Evolutionary conservation across 1,140 invertebrate species (phyloP).

Genomic region (Papilio helenus): DNA sequence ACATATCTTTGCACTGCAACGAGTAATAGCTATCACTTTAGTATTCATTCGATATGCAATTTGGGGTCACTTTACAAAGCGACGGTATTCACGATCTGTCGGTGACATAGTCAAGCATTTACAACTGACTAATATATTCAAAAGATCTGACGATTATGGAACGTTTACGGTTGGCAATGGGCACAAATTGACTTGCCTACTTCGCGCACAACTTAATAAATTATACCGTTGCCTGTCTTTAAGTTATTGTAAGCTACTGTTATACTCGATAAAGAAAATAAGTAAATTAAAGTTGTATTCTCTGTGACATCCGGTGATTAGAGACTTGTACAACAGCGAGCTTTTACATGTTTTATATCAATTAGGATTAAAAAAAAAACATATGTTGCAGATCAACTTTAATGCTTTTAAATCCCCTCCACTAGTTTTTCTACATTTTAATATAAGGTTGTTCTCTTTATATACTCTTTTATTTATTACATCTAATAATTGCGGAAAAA

Average conservation of each 20-base stretch:
- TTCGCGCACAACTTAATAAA: conserved; percentile 13
- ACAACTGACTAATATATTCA: conserved; percentile 16
- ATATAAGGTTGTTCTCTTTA: no score
- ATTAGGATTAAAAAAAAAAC: conserved; percentile 11
- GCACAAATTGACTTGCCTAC: conserved; percentile 18
- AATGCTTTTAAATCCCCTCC: background rate
- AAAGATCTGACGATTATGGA: conserved; percentile 23
- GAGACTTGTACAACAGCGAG: background rate
- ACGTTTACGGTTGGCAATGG: conserved; percentile 11
- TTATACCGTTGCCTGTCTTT: conserved; percentile 12
- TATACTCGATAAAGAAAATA: conserved; percentile 12
- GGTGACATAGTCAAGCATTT: background rate
- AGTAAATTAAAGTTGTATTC: conserved; percentile 1
- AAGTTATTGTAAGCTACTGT: conserved; percentile 17
- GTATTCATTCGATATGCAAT: background rate
- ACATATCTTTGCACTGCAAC: background rate
- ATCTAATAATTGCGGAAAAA: conserved; percentile 17
- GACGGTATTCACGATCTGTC: background rate
- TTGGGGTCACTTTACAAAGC: background rate
- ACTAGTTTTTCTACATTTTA: no score
- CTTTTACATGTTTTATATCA: conserved; percentile 30
- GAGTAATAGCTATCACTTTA: background rate
- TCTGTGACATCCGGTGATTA: background rate
- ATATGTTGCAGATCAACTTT: background rate
- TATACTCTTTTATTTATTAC: background rate